phyloP scores from a whole-genome alignment of 2,888 invertebrate species.

The Epistrophella euchroma region DNA sequence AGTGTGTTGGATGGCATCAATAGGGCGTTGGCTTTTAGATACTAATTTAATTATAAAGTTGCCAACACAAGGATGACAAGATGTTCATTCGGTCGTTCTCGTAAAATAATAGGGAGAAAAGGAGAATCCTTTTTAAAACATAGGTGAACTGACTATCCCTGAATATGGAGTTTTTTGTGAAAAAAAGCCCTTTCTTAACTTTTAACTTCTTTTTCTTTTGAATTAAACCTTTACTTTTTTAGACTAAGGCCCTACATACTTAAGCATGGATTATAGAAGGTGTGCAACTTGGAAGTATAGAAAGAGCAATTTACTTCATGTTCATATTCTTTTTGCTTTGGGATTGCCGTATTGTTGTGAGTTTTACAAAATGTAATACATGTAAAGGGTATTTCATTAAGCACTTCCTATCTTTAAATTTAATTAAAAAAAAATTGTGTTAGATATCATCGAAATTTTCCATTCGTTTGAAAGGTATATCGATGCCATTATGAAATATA shows the following conservation, averaged over 20 bases:
- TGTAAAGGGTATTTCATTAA: too few relatives aligned
- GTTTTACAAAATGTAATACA: too few relatives aligned
- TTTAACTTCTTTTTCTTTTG: neutral
- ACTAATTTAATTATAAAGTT: slow-evolving; percentile 70
- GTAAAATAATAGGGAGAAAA: neutral
- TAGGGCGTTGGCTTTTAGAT: slow-evolving; percentile 63
- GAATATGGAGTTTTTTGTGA: neutral
- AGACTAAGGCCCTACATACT: too few relatives aligned
- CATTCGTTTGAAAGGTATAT: too few relatives aligned
- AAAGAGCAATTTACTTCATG: too few relatives aligned
- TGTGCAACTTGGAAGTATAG: too few relatives aligned
- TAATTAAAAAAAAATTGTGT: too few relatives aligned
- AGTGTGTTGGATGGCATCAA: slow-evolving; percentile 12
- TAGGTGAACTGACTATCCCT: neutral
- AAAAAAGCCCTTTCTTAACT: neutral
- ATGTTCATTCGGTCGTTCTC: neutral
- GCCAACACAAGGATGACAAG: slow-evolving; percentile 18
- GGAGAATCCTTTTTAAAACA: neutral
- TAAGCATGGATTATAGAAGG: neutral
- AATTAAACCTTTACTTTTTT: neutral
- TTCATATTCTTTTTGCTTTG: too few relatives aligned
- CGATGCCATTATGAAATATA: too few relatives aligned
- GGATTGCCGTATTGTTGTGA: too few relatives aligned
- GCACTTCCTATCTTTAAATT: too few relatives aligned
- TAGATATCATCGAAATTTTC: too few relatives aligned